A percentile compares a stretch with the other conserved stretches of the same genome.
Evolutionary conservation across 2,888 invertebrate genomes (phyloP).

Genomic region (Aporophyla lueneburgensis): DNA sequence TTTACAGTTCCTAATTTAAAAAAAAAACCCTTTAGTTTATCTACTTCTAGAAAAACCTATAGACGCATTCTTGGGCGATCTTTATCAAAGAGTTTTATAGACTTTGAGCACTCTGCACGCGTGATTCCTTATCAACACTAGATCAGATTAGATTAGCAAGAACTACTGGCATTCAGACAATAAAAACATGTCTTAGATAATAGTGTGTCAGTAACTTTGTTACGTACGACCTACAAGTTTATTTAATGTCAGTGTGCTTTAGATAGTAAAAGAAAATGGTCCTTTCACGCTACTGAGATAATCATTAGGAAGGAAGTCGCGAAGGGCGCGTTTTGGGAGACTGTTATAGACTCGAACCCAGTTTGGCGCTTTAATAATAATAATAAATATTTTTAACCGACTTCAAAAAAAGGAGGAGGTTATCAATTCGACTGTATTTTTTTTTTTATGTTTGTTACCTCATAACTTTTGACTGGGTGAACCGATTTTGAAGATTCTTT

Average conservation of each 20-base stretch:
- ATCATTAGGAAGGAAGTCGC: too few relatives aligned
- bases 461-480: too few relatives aligned
- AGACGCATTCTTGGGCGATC: constrained; percentile 9
- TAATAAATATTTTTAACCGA: too few relatives aligned
- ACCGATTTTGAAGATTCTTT: too few relatives aligned
- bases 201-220: neutral
- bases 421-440: too few relatives aligned
- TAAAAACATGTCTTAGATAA: constrained; percentile 35
- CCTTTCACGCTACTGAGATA: neutral
- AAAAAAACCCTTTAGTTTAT: neutral
- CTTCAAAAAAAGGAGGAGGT: too few relatives aligned
- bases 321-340: too few relatives aligned
- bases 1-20: neutral
- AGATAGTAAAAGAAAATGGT: neutral
- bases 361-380: too few relatives aligned
- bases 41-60: neutral
- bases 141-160: constrained; percentile 45
- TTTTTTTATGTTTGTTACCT: too few relatives aligned
- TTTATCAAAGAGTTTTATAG: constrained; percentile 33
- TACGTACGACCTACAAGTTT: constrained; percentile 29
- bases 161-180: constrained; percentile 24
- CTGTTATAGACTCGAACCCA: too few relatives aligned
- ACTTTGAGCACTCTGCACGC: constrained; percentile 37
- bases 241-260: neutral
- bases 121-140: constrained; percentile 41